Evolutionary conservation across 2,797 vertebrate species (phyloP), one percentile per base, ranked within the genome.

Genomic region (Sebastes diaconus): DNA sequence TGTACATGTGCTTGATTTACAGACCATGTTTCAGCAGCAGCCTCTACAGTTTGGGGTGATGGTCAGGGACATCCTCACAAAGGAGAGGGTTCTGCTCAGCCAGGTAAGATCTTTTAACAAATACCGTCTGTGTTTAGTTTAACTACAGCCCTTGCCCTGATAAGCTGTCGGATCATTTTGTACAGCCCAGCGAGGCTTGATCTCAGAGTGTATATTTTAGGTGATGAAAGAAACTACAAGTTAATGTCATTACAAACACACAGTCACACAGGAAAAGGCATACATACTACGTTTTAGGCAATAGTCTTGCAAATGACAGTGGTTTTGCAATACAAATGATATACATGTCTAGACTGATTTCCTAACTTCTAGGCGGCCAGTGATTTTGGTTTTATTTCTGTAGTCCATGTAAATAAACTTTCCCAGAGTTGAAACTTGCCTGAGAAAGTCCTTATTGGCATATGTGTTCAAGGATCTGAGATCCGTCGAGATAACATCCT

Each of bases 51-150:
- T 98, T 85, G 97, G 95, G 71, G 92, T 95, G 4, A 84, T 94
- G 46, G 90, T 99, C 80, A 96, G 94, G 78, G 94, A 96, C 11
- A 87, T 98, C 79, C 95, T 99, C 84, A 95, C 96, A 84, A 95
- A 94, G 20, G 98, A 99, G 88, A 97, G 95, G 77, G 90, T 61
- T 0, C 90, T 97, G 0, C 94, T 99, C 64, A 75, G 84, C 68
- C 92, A 95, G 90, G 97, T 98, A 95, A 86, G 93, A 73, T 29
- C 22, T 1, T 20, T 54, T 27, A 25, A 52, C 7, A 68, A 22
- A 59, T 18, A 29, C 27, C 10, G 3, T 58, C 29, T 20, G 13
- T 24, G 12, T 57, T 32, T 4, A n/a, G 9, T 68, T 54, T 25
- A 68, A 57, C 24, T 32, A 5, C 20, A 70, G 12, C 5, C 16